Base-by-base conservation (phyloP, 2,113 vertebrate species). In the Diphyllodes magnificus region DNA sequence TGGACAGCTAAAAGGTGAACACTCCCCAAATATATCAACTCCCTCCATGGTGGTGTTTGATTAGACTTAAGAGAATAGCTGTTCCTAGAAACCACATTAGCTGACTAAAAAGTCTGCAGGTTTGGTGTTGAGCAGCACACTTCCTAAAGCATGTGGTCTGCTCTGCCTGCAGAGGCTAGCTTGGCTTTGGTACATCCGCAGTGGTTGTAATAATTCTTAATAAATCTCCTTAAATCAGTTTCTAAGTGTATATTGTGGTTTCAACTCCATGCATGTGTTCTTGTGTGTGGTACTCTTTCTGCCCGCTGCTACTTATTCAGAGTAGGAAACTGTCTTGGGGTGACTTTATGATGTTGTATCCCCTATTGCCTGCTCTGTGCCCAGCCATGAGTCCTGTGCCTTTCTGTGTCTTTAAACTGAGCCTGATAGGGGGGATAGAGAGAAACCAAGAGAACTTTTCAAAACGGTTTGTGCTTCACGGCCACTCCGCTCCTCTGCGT, bases 41-140 rank as follows among this genome's bases (percentile, higher is more conserved):
- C 7, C 8, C 16, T 27, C 53, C 64, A 0, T 53, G 50, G 25
- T 50, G 45, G 30, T 64, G 22, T 57, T 69, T 72, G 31, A 53
- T 76, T 90, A 76, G 25, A 30, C 28, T 64, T 25, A 54, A 51
- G 64, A 60, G 15, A 84, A 54, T 24, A 64, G 53, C 24, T 50
- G 22, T 63, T 75, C 33, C 23, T 33, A 61, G 57, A 63, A 88
- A 60, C 33, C 31, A 8, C 44, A 18, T 50, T 13, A 51, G 40
- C 27, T 68, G 20, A 45, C 25, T 60, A 9, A 27, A 56, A 82
- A 3, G 22, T 71, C 25, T 51, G 27, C 44, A n/a, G 23, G 14
- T 66, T 70, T 45, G 23, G 9, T 39, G 27, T 40, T 76, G 49
- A 90, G 63, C 31, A 75, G 33, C 28, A 23, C 0, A 0, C 4